Percentiles rank a stretch among this genome's conserved stretches.
Conservation (phyloP, 2,113 vertebrate species). For the Cynoglossus semilaevis region DNA sequence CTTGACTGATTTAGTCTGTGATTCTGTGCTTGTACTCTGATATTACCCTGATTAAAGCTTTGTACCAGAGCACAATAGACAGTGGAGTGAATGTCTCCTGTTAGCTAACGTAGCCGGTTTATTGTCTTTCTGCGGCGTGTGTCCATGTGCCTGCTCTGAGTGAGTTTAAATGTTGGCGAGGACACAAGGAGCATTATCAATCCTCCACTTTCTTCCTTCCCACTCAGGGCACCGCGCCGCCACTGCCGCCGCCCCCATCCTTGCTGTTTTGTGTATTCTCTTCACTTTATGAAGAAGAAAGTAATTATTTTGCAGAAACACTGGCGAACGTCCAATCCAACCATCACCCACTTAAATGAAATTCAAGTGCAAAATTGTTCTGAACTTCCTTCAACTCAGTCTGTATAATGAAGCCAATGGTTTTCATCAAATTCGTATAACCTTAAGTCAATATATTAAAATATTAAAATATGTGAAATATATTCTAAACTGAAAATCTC, state of each 20-base stretch:
- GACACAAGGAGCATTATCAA: constrained; percentile 49
- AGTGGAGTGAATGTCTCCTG: constrained; percentile 1
- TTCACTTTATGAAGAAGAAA: constrained; percentile 44
- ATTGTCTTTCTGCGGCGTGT: not conserved
- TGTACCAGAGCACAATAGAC: constrained; percentile 3
- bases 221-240: constrained; percentile 46
- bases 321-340: constrained; percentile 30
- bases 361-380: constrained; percentile 5
- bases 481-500: not conserved
- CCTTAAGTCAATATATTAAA: not conserved
- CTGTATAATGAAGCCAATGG: not conserved
- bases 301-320: constrained; percentile 32
- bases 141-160: constrained; percentile 2
- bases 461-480: not conserved
- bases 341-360: constrained; percentile 30
- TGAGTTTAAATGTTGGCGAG: constrained; percentile 28
- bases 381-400: not conserved
- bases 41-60: constrained; percentile 23
- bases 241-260: constrained; percentile 48
- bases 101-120: constrained; percentile 13
- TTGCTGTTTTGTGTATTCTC: constrained; percentile 38
- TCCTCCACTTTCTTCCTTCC: constrained; percentile 58
- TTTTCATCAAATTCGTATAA: not conserved
- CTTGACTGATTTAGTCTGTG: constrained; percentile 9
- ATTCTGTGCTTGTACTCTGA: constrained; percentile 1